These are phyloP conservation scores for Galaxias olidus DNA, from an alignment of 2,797 vertebrate species.

Conservation along the genomic window DNA sequence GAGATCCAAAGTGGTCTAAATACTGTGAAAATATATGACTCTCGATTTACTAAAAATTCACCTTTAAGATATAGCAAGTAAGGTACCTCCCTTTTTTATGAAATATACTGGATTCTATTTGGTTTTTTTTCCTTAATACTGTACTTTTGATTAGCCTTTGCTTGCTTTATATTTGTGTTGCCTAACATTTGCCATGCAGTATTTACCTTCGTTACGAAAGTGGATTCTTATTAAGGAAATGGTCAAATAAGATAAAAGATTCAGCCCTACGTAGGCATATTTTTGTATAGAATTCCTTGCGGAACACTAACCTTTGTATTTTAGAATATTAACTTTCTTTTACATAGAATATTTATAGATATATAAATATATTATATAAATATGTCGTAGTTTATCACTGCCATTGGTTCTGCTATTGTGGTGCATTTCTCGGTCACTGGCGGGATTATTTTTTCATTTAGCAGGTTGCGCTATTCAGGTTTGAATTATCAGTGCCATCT, in stretches of 20 bases:
- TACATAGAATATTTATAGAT: slow-evolving; percentile 43
- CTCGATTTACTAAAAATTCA: too few relatives aligned
- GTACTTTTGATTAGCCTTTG: not conserved
- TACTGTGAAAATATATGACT: not conserved
- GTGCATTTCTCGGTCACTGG: slow-evolving; percentile 26
- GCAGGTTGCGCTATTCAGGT: slow-evolving; percentile 54
- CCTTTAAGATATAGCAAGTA: too few relatives aligned
- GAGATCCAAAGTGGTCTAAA: not conserved
- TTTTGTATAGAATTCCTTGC: slow-evolving; percentile 53
- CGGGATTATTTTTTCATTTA: slow-evolving; percentile 54
- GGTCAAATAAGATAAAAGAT: slow-evolving; percentile 44
- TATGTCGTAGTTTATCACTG: slow-evolving; percentile 70
- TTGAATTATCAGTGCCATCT: slow-evolving; percentile 31
- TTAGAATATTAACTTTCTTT: slow-evolving; percentile 46
- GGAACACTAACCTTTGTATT: slow-evolving; percentile 66
- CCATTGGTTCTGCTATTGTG: slow-evolving; percentile 56
- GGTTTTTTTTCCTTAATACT: not conserved
- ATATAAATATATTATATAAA: slow-evolving; percentile 33
- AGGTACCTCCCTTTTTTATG: too few relatives aligned
- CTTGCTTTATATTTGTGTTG: too few relatives aligned
- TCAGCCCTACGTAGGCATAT: too few relatives aligned
- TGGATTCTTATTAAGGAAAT: too few relatives aligned
- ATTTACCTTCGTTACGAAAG: too few relatives aligned
- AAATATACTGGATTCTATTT: too few relatives aligned
- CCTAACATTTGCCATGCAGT: too few relatives aligned